A percentile compares a stretch with the other conserved stretches of the same genome.
Evolutionary conservation across 1,140 invertebrate species (phyloP).

Genomic region (Hermatobates lingyangjiaoensis): DNA sequence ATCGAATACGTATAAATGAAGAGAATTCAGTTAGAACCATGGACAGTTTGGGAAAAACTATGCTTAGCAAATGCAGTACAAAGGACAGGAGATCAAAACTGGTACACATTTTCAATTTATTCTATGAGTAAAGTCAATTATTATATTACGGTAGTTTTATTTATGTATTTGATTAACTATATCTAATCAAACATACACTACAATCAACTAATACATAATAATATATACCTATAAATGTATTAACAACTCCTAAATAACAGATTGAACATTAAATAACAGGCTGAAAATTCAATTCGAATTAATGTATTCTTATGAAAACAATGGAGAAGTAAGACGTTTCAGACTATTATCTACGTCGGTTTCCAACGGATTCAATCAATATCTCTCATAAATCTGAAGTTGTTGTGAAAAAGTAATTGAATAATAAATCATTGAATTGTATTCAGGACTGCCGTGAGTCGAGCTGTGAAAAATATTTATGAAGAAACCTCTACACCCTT

Average conservation of each 20-base stretch:
- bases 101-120: slow-evolving; percentile 39
- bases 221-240: too few species aligned
- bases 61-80: slow-evolving; percentile 70
- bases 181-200: too few species aligned
- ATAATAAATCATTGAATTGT: slow-evolving; percentile 3
- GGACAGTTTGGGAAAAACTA: slow-evolving; percentile 45
- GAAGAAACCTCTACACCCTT: slow-evolving; percentile 22
- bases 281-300: too few species aligned
- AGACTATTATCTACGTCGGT: not conserved
- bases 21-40: not conserved
- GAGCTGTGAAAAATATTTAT: slow-evolving; percentile 35
- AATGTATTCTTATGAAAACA: too few species aligned
- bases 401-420: not conserved
- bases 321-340: too few species aligned
- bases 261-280: too few species aligned
- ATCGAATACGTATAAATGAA: too few species aligned
- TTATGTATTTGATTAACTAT: too few species aligned
- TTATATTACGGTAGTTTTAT: too few species aligned
- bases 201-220: too few species aligned
- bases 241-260: too few species aligned
- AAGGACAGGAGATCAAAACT: slow-evolving; percentile 81
- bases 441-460: slow-evolving; percentile 59
- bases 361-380: not conserved
- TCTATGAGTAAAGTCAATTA: too few species aligned
- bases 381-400: not conserved